phyloP scores from a whole-genome alignment of 2,797 vertebrate species.

The Sebastes nivosus region DNA sequence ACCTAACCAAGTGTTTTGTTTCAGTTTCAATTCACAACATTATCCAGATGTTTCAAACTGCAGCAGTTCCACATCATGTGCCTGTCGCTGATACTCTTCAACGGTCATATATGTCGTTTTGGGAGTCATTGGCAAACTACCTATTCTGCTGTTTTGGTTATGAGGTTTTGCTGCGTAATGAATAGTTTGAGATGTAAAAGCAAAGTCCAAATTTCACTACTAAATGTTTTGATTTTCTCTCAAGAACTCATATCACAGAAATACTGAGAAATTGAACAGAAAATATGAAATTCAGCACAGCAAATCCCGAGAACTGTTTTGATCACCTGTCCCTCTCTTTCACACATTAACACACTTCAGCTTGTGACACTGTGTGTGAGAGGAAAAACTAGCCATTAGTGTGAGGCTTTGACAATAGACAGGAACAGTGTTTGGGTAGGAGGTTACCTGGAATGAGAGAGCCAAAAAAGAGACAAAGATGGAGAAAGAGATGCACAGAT shows the following conservation, averaged over 20 bases:
- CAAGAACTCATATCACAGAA: not conserved
- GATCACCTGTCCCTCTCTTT: slow-evolving; percentile 12
- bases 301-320: not conserved
- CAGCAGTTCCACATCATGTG: not conserved
- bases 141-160: not conserved
- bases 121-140: not conserved
- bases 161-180: not conserved
- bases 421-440: slow-evolving; percentile 22
- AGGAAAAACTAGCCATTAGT: slow-evolving; percentile 1
- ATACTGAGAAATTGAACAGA: not conserved
- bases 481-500: not conserved
- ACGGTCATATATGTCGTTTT: not conserved
- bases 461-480: not conserved
- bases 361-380: slow-evolving; percentile 1
- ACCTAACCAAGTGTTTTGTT: not conserved
- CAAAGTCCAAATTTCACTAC: slow-evolving; percentile 10
- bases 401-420: slow-evolving; percentile 1
- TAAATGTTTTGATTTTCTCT: not conserved
- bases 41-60: not conserved
- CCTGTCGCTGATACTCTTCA: not conserved
- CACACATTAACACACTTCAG: slow-evolving; percentile 6
- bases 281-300: slow-evolving; percentile 2
- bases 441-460: slow-evolving; percentile 22
- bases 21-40: not conserved
- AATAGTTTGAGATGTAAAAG: slow-evolving; percentile 37